Evolutionary conservation across 1,140 invertebrate genomes (phyloP).

Genomic region (Formica selysi): DNA sequence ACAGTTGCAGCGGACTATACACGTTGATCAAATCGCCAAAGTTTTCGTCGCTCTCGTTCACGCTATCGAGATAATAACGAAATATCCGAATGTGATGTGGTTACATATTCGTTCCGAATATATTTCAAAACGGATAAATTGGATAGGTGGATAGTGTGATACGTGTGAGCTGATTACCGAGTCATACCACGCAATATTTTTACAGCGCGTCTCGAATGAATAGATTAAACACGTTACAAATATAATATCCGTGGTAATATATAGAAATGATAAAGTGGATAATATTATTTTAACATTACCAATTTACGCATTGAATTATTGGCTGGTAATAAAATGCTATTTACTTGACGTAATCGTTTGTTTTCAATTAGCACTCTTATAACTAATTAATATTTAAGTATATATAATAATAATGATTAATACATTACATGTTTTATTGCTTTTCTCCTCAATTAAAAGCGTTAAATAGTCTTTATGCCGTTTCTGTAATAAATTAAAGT

Average conservation of each 20-base stretch:
- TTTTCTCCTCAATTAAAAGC: not conserved
- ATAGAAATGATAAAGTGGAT: conserved; percentile 15
- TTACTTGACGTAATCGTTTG: conserved; percentile 20
- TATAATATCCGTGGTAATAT: not conserved
- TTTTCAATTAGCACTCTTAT: conserved; percentile 48
- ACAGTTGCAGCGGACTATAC: not conserved
- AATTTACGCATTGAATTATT: conserved; percentile 33
- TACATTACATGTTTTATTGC: not conserved
- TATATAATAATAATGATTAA: not conserved
- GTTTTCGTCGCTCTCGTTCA: conserved; percentile 23
- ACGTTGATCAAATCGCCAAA: conserved; percentile 43
- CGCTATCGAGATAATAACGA: conserved; percentile 43
- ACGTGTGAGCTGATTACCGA: conserved; percentile 15
- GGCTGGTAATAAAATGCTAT: conserved; percentile 11
- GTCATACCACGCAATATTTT: conserved; percentile 13
- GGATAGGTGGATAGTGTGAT: not conserved
- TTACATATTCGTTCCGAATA: conserved; percentile 27
- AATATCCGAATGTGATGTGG: conserved; percentile 35
- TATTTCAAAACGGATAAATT: conserved; percentile 29
- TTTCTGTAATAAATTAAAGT: not conserved
- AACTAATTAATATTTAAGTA: conserved; percentile 40
- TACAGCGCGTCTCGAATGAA: not conserved
- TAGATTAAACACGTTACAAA: not conserved
- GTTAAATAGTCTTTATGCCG: not conserved
- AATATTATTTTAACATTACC: conserved; percentile 44